Evolutionary conservation across 2,113 vertebrate genomes (phyloP).

Genomic region (Neotoma lepida): DNA sequence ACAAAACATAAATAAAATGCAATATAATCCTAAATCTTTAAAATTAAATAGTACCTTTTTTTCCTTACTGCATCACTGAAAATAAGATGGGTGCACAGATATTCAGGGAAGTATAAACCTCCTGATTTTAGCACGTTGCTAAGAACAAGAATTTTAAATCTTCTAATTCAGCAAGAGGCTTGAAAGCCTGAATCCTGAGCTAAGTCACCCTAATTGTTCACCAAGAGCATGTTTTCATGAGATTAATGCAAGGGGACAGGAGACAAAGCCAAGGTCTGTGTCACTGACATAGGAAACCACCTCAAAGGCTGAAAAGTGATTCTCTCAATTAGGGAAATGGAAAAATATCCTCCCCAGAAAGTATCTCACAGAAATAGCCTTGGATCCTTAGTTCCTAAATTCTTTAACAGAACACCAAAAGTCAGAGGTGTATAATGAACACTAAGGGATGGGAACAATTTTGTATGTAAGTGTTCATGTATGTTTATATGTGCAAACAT

Average conservation of each 20-base stretch:
- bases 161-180: not conserved
- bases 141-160: not conserved
- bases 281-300: not conserved
- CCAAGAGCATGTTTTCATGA: not conserved
- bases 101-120: not conserved
- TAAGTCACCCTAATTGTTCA: not conserved
- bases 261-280: not conserved
- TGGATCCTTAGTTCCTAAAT: not conserved
- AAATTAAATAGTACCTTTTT: not conserved
- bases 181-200: not conserved
- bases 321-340: not conserved
- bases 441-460: not conserved
- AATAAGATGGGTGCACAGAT: not conserved
- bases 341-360: not conserved
- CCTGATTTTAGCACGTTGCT: not conserved
- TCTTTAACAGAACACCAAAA: not conserved
- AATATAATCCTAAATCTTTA: not conserved
- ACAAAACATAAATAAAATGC: conserved; percentile 15
- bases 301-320: not conserved
- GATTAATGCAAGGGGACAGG: not conserved
- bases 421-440: not conserved
- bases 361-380: not conserved
- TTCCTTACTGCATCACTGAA: not conserved
- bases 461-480: not conserved
- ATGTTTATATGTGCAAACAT: not conserved